Percentiles rank a stretch among this genome's conserved stretches.
These are phyloP conservation scores for Pseudopipra pipra DNA, from an alignment of 2,113 vertebrate species.

Conservation along the genomic window DNA sequence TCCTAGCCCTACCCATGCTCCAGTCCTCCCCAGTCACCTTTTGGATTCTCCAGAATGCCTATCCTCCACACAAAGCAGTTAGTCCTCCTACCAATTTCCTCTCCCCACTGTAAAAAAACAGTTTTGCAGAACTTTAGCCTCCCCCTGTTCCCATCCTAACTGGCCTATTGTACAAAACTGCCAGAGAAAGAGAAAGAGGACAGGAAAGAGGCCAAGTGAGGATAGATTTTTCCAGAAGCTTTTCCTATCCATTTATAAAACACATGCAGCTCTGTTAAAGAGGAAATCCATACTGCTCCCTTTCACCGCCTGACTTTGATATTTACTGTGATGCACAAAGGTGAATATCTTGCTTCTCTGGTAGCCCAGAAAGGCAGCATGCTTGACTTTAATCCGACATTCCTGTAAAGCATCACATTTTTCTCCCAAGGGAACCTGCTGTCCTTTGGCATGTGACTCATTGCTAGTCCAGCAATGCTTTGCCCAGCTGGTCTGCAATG, in stretches of 20 bases:
- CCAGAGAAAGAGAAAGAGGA: background rate
- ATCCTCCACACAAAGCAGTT: background rate
- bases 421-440: background rate
- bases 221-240: background rate
- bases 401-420: background rate
- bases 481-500: background rate
- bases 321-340: background rate
- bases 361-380: background rate
- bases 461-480: background rate
- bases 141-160: background rate
- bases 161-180: fast-evolving
- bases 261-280: background rate
- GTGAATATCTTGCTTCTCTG: background rate
- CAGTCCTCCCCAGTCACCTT: background rate
- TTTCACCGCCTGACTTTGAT: background rate
- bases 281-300: background rate
- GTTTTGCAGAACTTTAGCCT: background rate
- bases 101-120: fast-evolving
- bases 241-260: background rate
- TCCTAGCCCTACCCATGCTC: background rate
- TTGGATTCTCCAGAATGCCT: background rate
- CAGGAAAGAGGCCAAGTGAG: background rate
- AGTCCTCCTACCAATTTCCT: background rate
- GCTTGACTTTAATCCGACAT: background rate
- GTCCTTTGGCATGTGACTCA: background rate